phyloP scores from a whole-genome alignment of 2,113 vertebrate species.

The Callospermophilus lateralis region DNA sequence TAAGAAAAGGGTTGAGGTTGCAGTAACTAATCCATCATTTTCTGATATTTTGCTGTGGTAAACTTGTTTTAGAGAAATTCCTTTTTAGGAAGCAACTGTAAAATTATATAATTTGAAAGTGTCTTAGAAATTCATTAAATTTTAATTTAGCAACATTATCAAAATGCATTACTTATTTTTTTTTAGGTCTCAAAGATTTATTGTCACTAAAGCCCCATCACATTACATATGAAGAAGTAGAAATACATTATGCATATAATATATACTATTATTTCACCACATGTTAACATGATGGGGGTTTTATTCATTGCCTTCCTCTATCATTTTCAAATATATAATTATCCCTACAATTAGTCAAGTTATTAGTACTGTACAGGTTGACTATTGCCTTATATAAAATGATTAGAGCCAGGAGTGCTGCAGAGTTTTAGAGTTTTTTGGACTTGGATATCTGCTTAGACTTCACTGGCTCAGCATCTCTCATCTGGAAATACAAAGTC shows the following conservation, averaged over 20 bases:
- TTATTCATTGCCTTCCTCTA: background rate
- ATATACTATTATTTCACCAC: background rate
- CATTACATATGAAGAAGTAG: background rate
- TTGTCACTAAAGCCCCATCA: background rate
- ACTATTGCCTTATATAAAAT: background rate
- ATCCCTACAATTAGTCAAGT: background rate
- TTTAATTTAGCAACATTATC: conserved; percentile 47
- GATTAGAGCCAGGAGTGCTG: background rate
- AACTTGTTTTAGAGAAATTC: conserved; percentile 34
- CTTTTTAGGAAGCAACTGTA: background rate
- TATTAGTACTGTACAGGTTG: background rate
- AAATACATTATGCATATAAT: background rate
- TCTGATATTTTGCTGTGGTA: background rate
- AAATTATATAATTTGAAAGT: conserved; percentile 37
- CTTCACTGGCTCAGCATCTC: background rate
- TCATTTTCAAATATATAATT: background rate
- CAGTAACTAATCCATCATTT: background rate
- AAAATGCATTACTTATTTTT: conserved; percentile 1
- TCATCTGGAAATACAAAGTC: background rate
- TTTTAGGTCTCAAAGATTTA: conserved; percentile 4
- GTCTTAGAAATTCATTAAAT: background rate
- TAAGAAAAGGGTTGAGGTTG: background rate
- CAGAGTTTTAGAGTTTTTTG: background rate
- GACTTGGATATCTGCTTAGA: background rate
- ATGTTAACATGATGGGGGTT: background rate